Conservation (phyloP, 2,888 invertebrate species). For the Desoria tigrina region DNA sequence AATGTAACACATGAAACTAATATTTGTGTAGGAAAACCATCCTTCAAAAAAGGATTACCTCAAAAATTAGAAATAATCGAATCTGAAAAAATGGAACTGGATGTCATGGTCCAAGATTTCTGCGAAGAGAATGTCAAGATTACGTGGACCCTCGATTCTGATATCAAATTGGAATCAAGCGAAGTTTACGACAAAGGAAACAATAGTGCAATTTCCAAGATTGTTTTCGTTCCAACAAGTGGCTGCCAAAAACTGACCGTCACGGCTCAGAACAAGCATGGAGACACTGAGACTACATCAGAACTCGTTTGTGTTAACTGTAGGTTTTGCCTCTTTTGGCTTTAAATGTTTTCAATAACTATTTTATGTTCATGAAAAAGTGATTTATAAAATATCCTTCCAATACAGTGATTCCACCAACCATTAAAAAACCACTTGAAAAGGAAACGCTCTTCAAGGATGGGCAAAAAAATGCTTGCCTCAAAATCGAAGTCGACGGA, state of each 20-base stretch:
- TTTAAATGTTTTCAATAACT: not conserved
- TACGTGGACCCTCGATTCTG: conserved; percentile 31
- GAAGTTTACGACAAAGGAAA: conserved; percentile 77
- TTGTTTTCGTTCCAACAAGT: conserved; percentile 68
- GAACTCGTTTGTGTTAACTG: conserved; percentile 29
- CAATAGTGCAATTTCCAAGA: conserved; percentile 74
- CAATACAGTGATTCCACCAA: conserved; percentile 22
- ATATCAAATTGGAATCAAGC: conserved; percentile 33
- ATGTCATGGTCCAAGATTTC: conserved; percentile 69
- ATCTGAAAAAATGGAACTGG: conserved; percentile 78
- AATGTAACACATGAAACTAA: not conserved
- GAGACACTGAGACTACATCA: conserved; percentile 51
- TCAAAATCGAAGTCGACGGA: conserved; percentile 75
- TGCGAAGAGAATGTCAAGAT: conserved; percentile 36
- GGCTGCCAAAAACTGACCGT: conserved; percentile 54
- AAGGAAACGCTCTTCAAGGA: conserved; percentile 27
- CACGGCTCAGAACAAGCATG: conserved; percentile 55
- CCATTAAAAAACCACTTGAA: conserved; percentile 26
- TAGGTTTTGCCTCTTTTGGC: too few species aligned
- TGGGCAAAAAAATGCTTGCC: conserved; percentile 66
- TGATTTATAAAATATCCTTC: conserved; percentile 2
- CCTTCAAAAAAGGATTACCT: conserved; percentile 45
- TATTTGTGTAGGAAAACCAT: conserved; percentile 40
- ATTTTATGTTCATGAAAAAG: not conserved
- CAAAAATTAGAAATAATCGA: conserved; percentile 62